Evolutionary conservation across 2,797 vertebrate species (phyloP), one percentile per base, ranked within the genome.

Genomic region (Taeniopygia guttata): DNA sequence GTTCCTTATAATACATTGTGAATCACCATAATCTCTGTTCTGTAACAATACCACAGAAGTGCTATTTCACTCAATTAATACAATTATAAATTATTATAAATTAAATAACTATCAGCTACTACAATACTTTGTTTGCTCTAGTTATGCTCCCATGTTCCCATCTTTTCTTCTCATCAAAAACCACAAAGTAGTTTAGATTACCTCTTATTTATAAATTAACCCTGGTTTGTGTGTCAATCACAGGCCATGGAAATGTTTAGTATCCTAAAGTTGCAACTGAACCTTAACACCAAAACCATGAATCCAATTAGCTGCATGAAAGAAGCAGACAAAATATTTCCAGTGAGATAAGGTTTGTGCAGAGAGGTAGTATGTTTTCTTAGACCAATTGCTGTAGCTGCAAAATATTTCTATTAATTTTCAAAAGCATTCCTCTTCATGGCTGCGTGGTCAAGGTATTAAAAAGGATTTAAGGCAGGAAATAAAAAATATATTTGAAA

Each of bases 1-100:
- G 43, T 81, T 94, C 74, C 69, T 94, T 93, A 81, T 81, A 86
- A 75, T 93, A 81, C 76, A 40, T 48, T 36, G 79, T 74, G 73
- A 77, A 91, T 86, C 82, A 73, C 77, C 30, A 21, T 91, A 90
- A 94, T 87, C 90, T 95, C 68, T 86, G 66, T 73, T 91, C 62
- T 67, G 26, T 29, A 86, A 86, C 0, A 23, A 62, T 74, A 86
- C 30, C 27, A 62, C 60, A 43, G 51, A 83, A 82, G 12, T 81
- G 36, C 26, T 68, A 36, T 48, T 80, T 87, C 42, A 40, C 58
- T 56, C 45, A 81, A 73, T n/a, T 76, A 40, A 73, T 51, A 6
- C 12, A 49, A 69, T 46, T 68, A n/a, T 68, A 83, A 89, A 49
- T n/a, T 82, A 49, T 59, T 77, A 62, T 38, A 64, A 72, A 72